Evolutionary conservation across 2,797 vertebrate genomes (phyloP), one percentile per base, ranked within the genome.

Genomic region (Poliocrania exsul): DNA sequence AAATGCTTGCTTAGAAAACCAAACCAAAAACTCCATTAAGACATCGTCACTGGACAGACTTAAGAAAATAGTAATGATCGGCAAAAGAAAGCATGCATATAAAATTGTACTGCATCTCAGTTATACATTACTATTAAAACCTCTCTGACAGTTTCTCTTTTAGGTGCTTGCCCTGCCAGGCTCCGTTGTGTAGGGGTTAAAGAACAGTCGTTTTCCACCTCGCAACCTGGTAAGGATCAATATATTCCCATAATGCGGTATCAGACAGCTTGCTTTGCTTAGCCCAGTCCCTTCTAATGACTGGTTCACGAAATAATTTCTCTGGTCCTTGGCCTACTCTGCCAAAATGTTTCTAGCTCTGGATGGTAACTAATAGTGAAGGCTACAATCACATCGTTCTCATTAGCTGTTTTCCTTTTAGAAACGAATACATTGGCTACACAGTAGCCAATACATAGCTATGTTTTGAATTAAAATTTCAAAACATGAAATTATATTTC

Each of bases 61-160:
- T 97, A 96, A 98, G 96, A 96, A 97, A 97, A 93, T 97, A 97
- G 95, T 97, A 97, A 93, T 96, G 94, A 97, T 96, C 96, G 90
- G 97, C 96, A 97, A 97, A 96, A 96, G 97, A 98, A 97, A 97
- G 97, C 97, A 97, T 98, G 97, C 98, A 98, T 98, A 97, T 98
- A 91, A 97, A 97, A 97, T 96, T 97, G 96, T 98, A 97, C 96
- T 97, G 91, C 94, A 95, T 98, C 97, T 97, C 94, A 92, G 98
- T 97, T 98, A 98, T 98, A 98, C 98, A 97, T 99, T 99, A 99
- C 99, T 99, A 99, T 99, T 99, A 99, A 99, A 99, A 96, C 98
- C 98, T 99, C 98, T 99, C 98, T 99, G 99, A 99, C 98, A 99
- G 99, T 99, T 99, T 99, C 97, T 99, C 98, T 99, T 99, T 99